These are phyloP conservation scores for Intellagama lesueurii DNA, from an alignment of 2,797 vertebrate genomes.

Conservation along the genomic window DNA sequence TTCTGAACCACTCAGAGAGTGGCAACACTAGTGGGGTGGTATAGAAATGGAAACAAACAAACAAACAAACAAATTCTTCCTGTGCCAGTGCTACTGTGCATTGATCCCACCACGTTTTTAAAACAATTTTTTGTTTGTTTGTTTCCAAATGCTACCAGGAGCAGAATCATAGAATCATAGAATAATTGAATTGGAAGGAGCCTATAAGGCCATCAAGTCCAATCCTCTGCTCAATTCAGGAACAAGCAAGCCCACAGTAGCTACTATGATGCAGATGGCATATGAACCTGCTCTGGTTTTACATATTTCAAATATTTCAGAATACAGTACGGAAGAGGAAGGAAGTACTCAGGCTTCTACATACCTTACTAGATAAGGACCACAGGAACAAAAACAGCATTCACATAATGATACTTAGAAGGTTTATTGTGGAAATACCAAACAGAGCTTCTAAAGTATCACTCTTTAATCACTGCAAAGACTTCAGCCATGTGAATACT, in stretches of 20 bases:
- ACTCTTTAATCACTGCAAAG: slow-evolving; percentile 62
- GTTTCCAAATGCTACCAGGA: not conserved
- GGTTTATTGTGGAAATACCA: slow-evolving; percentile 55
- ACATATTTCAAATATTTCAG: not conserved
- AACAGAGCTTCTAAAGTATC: slow-evolving; percentile 53
- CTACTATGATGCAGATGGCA: not conserved
- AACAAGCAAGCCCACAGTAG: not conserved
- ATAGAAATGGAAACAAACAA: too few species aligned
- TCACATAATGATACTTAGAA: slow-evolving; percentile 44
- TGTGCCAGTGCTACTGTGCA: too few species aligned
- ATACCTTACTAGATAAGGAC: slow-evolving; percentile 54
- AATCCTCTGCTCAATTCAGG: too few species aligned
- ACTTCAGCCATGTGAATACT: slow-evolving; percentile 64
- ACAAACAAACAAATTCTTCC: too few species aligned
- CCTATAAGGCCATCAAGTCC: too few species aligned
- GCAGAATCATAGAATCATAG: not conserved
- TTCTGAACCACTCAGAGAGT: too few species aligned
- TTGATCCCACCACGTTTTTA: too few species aligned
- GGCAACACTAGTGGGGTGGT: too few species aligned
- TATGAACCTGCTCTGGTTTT: not conserved
- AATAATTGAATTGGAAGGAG: too few species aligned
- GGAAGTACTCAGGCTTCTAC: not conserved
- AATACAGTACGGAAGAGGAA: not conserved
- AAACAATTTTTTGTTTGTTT: too few species aligned
- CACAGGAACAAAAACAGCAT: slow-evolving; percentile 52